Conservation (phyloP, 2,113 vertebrate genomes). For the Chionis minor region DNA sequence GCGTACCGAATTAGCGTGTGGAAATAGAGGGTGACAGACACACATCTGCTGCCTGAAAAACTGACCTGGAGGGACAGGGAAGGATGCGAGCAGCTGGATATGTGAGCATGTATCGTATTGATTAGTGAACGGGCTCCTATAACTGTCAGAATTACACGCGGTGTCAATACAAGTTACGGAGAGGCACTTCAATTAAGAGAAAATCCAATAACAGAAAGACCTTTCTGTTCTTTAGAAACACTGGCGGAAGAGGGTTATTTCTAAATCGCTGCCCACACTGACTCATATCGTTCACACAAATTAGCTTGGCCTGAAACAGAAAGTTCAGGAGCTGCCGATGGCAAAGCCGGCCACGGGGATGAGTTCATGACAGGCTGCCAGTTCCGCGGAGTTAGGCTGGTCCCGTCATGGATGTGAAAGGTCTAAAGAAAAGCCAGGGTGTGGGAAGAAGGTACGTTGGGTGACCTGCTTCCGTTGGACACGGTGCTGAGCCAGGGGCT, state of each 20-base stretch:
- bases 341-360: neutral
- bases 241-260: neutral
- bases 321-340: neutral
- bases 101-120: neutral
- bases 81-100: neutral
- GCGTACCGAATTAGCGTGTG: accelerated
- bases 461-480: neutral
- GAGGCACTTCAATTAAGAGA: neutral
- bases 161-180: neutral
- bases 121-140: neutral
- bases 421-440: neutral
- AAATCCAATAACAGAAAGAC: neutral
- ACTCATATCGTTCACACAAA: neutral
- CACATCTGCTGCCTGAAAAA: slow-evolving; percentile 34
- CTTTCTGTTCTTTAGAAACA: neutral
- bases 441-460: neutral
- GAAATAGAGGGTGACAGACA: neutral
- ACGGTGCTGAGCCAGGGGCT: neutral
- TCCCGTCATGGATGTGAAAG: neutral
- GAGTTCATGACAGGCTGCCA: neutral
- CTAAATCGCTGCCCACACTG: neutral
- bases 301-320: neutral
- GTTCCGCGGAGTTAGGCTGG: neutral
- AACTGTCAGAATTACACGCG: neutral
- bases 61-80: neutral